Percentiles rank a stretch among this genome's conserved stretches.
These are phyloP conservation scores for Eptesicus fuscus DNA, from an alignment of 2,113 vertebrate genomes.

Conservation along the genomic window DNA sequence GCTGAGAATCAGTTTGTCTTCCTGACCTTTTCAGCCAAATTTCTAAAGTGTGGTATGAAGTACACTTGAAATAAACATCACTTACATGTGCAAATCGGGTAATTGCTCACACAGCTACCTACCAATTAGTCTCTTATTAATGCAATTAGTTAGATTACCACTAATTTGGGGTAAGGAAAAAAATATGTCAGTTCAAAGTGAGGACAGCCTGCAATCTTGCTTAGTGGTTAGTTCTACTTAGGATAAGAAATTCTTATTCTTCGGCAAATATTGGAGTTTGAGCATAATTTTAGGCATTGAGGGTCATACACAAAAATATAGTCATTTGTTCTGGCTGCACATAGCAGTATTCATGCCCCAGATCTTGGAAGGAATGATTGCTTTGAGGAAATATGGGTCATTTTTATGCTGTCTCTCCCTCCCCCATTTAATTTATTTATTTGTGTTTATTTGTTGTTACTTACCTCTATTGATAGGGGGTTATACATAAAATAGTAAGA, in stretches of 20 bases:
- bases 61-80: slow-evolving; percentile 56
- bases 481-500: not conserved
- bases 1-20: not conserved
- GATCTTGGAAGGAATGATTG: not conserved
- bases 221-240: not conserved
- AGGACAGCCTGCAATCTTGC: not conserved
- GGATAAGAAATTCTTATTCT: not conserved
- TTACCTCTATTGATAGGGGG: not conserved
- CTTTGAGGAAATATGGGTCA: not conserved
- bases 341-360: not conserved
- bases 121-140: slow-evolving; percentile 56
- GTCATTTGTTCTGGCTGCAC: not conserved
- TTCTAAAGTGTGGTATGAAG: slow-evolving; percentile 16
- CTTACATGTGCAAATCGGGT: slow-evolving; percentile 35
- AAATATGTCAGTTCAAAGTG: slow-evolving; percentile 15
- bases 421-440: not conserved
- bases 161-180: slow-evolving; percentile 46
- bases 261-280: not conserved
- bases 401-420: not conserved
- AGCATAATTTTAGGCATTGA: not conserved
- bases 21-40: slow-evolving; percentile 17
- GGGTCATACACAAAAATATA: not conserved
- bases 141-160: slow-evolving; percentile 38
- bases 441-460: not conserved
- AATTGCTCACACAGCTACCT: slow-evolving; percentile 50